Base-by-base conservation (phyloP, 2,797 vertebrate species). In the Australoheros facetus region DNA sequence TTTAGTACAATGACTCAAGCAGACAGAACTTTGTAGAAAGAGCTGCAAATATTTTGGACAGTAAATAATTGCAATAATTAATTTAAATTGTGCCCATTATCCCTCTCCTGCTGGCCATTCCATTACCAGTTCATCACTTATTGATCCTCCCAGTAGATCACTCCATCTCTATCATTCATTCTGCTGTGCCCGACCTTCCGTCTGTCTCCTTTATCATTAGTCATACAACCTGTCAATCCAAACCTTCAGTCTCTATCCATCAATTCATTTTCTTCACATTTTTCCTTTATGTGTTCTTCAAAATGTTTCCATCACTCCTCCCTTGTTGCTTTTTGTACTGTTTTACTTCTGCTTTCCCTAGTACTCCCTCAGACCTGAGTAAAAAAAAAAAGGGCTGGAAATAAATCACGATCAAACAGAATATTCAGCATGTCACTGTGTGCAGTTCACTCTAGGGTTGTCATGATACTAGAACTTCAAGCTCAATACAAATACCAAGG, bases 41-140 rank as follows among this genome's bases (percentile, higher is more conserved):
- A 26, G 14, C 11, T 66, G 39, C 21, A 71, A 59, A 72, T 75
- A 69, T 34, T 80, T 34, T 3, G 2, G 53, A 42, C n/a, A 14
- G 28, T 71, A 71, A 77, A 76, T 66, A 57, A 56, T 12, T 39
- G 14, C 4, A 7, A 57, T 26, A 58, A 72, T 59, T 16, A 5
- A 3, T 72, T 73, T 66, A 69, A 64, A 76, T 42, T 34, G 12
- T 69, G 34, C 42, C 60, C 45, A 19, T 37, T 26, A 66, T 45
- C 30, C 57, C 34, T 32, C 59, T 34, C 19, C 73, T 78, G 57
- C 26, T 3, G 2, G 57, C 39, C 75, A 55, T 8, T 77, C 26
- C 17, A 34, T 58, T 60, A 71, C 58, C 23, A 66, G 81, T 85
- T 76, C 51, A 82, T 76, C 56, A 75, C 64, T 14, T 62, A 83